Conservation (phyloP, 92 coral and sea anemone genomes). For the Porites rus region DNA sequence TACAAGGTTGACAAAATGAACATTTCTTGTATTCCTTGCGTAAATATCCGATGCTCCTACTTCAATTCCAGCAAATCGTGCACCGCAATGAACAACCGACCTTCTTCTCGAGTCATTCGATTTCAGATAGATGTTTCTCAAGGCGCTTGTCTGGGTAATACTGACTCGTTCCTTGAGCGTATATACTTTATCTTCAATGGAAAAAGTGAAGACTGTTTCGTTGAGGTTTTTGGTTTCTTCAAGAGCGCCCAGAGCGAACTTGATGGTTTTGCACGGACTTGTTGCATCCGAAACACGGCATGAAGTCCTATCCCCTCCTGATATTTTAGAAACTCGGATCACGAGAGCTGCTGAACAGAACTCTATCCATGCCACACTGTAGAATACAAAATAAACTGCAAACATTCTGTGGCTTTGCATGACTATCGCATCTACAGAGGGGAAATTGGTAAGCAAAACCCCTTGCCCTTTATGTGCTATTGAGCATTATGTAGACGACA, state of each 20-base stretch:
- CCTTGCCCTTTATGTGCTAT: too few species aligned
- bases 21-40: slow-evolving; percentile 53
- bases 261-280: slow-evolving; percentile 64
- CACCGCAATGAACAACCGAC: not conserved
- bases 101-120: not conserved
- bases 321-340: slow-evolving; percentile 62
- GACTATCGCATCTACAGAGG: too few species aligned
- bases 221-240: slow-evolving; percentile 25
- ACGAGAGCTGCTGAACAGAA: slow-evolving; percentile 5
- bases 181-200: slow-evolving; percentile 61
- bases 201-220: slow-evolving; percentile 61
- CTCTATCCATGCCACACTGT: not conserved
- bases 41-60: slow-evolving; percentile 47
- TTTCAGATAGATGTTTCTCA: slow-evolving; percentile 50
- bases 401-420: not conserved
- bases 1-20: slow-evolving; percentile 53
- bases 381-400: not conserved
- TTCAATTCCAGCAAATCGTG: slow-evolving; percentile 50
- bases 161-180: slow-evolving; percentile 36
- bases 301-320: slow-evolving; percentile 56
- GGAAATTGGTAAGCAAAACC: too few species aligned
- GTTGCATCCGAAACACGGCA: slow-evolving; percentile 53
- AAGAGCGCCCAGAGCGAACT: slow-evolving; percentile 62
- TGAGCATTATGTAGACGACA: too few species aligned
- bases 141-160: slow-evolving; percentile 57